Base-by-base conservation (phyloP, 2,797 vertebrate species). In the Botia kubotai region DNA sequence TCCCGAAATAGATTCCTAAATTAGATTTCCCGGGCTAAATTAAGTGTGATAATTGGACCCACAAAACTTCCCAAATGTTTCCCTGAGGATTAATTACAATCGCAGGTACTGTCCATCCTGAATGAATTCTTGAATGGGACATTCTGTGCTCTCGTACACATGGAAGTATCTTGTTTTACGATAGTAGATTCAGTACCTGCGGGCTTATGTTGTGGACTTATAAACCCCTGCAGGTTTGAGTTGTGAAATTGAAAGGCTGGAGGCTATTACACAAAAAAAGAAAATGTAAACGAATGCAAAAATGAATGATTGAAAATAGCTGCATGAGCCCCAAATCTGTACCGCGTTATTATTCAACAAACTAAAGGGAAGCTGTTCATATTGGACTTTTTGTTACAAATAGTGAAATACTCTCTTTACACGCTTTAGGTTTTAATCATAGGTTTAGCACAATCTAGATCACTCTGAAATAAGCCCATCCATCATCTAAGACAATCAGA, bases 401-500 rank as follows among this genome's bases (percentile, higher is more conserved):
- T 72, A 72, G 55, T 21, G 74, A 66, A 84, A 69, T 43, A 23
- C 0, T 85, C 39, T 79, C 77, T 76, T 82, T 70, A 65, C 58
- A 60, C 19, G 43, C 63, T 72, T 80, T 66, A 83, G 71, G 60
- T 83, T 81, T 81, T 83, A 83, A 84, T 84, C 69, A 83, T 79
- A 50, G 73, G 75, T 81, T 85, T 81, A 83, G 55, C 72, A 73
- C 72, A 72, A 82, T 83, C 66, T 79, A 81, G 65, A 70, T 83
- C 66, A 75, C 50, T 72, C 72, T 82, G 43, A 82, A 83, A 83
- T 83, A 72, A 79, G 77, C 52, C 75, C 71, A 86, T 86, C 81
- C 81, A 86, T 86, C 83, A 86, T 73, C 58, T 75, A 63, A 77
- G 81, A 74, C 79, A 75, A 81, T 83, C 68, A 77, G 81, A 84